Base-by-base conservation (phyloP, 2,888 invertebrate species). In the Pantelozetes paolii region DNA sequence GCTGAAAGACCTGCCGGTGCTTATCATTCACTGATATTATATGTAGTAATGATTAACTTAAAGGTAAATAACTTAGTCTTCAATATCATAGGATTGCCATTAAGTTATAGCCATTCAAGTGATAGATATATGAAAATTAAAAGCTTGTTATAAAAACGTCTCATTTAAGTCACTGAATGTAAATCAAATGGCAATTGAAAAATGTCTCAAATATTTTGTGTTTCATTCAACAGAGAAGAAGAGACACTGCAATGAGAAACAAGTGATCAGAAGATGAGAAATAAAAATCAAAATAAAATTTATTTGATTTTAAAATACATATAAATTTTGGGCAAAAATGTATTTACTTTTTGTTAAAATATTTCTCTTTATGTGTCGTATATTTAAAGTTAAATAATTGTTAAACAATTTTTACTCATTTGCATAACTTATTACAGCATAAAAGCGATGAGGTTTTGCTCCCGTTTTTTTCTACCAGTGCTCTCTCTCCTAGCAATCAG, bases 381-480 rank as follows among this genome's bases (percentile, higher is more conserved):
- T 45, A 45, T 45, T 45, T 45, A 13, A 6, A 45, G 45, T 45
- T n/a, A 36, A 36, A 45, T 45, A 45, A 57, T 57, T 57, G 57
- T 28, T 57, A 30, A 57, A 57, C 57, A 57, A 57, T 57, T 54
- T 57, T 57, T 28, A n/a, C 45, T 20, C 15, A 64, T 64, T 64
- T 64, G 64, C 64, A 64, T 64, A 64, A 57, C 57, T 57, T 57
- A 57, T 57, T 57, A 57, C 8, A 45, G 8, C 6, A 6, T n/a
- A 54, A 54, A 23, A 54, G 30, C 57, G 64, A 64, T 64, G 64
- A 59, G 59, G 30, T 32, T 59, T 15, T 64, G 64, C 64, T 64
- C 64, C 64, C 40, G 40, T 64, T 64, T 59, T 64, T 64, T 15
- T 11, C 26, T 23, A 23, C 13, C 54, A 26, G 20, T 23, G 11